Base-by-base conservation (phyloP, 1,140 invertebrate genomes). In the Oedothorax gibbosus region DNA sequence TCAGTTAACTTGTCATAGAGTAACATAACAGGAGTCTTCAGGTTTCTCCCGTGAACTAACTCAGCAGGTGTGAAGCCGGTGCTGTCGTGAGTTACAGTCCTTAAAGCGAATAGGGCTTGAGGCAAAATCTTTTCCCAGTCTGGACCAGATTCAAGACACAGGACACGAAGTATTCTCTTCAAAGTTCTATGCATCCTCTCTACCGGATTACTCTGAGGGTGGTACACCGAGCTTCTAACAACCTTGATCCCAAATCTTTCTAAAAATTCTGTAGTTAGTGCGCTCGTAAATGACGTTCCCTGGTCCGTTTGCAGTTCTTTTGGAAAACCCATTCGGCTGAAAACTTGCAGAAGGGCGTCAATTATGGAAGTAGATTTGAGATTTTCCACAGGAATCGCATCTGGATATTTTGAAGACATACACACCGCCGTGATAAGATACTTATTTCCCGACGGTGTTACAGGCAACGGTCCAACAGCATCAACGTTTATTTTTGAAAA, bases 121-220 rank as follows among this genome's bases (percentile, higher is more conserved):
- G 35, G 35, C 35, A 35, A 35, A 62, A 18, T 10, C 12, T 9
- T 69, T 15, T 83, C 49, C 49, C 69, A 83, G 11, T 83, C 57
- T n/a, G 51, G 7, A 7, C 21, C 56, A 3, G 20, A 0, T 83
- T 73, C 69, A 18, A 73, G 2, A 49, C n/a, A n/a, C n/a, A n/a
- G n/a, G n/a, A n/a, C 80, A 64, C 69, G 7, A 14, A 83, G 35
- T 14, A 73, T 56, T 35, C 80, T 15, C 68, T 84, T 84, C 14
- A 84, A 35, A 15, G 51, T 84, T 51, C 21, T 20, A 35, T 68
- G 81, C 10, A 56, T 66, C 20, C 71, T 65, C 18, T 73, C 69
- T 9, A 72, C 72, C 0, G 51, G 50, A 57, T 84, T 84, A 9
- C 7, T 18, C 56, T 84, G 62, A 7, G 50, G 71, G 12, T 84